Conservation (phyloP, 2,888 invertebrate species). For the Yponomeuta cagnagella region DNA sequence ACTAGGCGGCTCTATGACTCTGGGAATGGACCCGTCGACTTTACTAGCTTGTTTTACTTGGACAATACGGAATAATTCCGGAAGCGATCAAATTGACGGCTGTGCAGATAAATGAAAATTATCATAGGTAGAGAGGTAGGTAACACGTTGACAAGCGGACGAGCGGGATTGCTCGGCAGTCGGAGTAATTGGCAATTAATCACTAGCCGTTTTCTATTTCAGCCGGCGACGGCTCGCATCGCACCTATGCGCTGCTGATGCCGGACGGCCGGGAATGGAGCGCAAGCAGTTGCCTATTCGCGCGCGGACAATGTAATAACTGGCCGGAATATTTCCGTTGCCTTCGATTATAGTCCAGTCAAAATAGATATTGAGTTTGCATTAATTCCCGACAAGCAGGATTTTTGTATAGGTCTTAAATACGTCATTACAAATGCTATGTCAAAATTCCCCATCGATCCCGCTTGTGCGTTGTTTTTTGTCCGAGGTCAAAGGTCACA, state of each 20-base stretch:
- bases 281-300: background rate
- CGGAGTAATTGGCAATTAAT: conserved; percentile 73
- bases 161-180: conserved; percentile 59
- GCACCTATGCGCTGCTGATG: background rate
- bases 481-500: no score
- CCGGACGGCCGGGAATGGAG: background rate
- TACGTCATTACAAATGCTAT: no score
- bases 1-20: conserved; percentile 18
- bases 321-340: background rate
- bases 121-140: conserved; percentile 30
- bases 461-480: no score
- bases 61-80: background rate
- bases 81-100: background rate
- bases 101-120: conserved; percentile 30
- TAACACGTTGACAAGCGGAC: conserved; percentile 59
- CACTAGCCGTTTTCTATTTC: conserved; percentile 72
- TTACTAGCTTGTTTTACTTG: background rate
- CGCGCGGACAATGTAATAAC: background rate
- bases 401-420: no score
- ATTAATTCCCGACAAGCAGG: no score
- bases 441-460: no score
- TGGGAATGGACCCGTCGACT: conserved; percentile 12
- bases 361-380: no score
- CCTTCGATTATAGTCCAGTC: background rate
- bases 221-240: conserved; percentile 37